These are phyloP conservation scores for Somateria mollissima DNA, from an alignment of 2,797 vertebrate species.

Conservation along the genomic window DNA sequence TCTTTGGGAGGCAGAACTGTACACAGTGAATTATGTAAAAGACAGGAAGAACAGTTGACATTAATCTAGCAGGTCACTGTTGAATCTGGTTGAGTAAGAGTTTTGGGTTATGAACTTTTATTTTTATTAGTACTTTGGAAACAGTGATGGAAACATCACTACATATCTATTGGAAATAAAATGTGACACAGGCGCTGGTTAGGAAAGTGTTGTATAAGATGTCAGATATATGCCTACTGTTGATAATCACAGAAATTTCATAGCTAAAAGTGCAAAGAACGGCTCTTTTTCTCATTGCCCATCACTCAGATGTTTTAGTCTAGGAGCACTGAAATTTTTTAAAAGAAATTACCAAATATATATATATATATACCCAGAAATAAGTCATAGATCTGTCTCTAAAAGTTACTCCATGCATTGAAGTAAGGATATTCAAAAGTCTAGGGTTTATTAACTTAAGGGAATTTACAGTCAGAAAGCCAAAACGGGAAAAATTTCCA, in stretches of 20 bases:
- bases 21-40: not conserved
- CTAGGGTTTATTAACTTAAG: not conserved
- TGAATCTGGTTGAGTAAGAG: not conserved
- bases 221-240: not conserved
- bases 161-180: not conserved
- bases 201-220: not conserved
- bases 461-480: not conserved
- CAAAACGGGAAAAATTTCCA: not conserved
- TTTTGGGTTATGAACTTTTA: not conserved
- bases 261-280: not conserved
- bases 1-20: not conserved
- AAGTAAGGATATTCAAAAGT: not conserved
- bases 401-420: not conserved
- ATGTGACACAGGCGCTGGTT: not conserved
- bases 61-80: not conserved
- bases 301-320: not conserved
- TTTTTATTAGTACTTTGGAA: not conserved
- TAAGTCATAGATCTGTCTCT: not conserved
- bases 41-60: not conserved
- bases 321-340: not conserved
- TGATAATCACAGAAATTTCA: not conserved
- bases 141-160: not conserved
- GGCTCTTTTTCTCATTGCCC: not conserved
- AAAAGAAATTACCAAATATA: not conserved
- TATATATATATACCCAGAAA: not conserved